Base-by-base conservation (phyloP, 2,113 vertebrate species). In the Gasterosteus aculeatus region DNA sequence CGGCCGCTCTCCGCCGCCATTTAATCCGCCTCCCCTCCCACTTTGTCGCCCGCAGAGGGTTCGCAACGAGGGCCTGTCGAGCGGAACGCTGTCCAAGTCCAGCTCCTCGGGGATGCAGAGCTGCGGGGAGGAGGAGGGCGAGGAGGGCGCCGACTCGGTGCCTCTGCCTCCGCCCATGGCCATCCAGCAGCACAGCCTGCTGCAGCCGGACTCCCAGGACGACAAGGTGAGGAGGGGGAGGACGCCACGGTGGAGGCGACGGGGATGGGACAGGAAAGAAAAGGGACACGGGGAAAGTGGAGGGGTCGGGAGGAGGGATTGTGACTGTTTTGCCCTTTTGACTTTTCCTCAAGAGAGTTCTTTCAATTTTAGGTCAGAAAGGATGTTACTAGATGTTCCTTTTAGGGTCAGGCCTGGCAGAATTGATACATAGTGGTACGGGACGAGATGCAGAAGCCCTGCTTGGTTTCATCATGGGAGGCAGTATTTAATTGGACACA, bases 21-120 rank as follows among this genome's bases (percentile, higher is more conserved):
- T 38, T 38, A 38, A 38, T 6, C 6, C 35, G 5, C 35, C 35
- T 6, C 6, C 35, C 35, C 3, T 1, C 33, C 11, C 3, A 3
- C 4, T 46, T 18, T 10, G 1, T 0, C 7, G 0, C 61, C 26
- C 49, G 69, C 95, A 99, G 98, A 95, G 98, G 78, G 97, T 97
- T 79, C 94, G 98, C 53, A 98, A 98, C 0, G 98, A 99, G 85
- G 98, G 97, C 5, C 93, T 99, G 69, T 99, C 98, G 82, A 99
- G 98, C 10, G 98, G 98, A 57, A 99, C 98, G 0, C 93, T 99
- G 41, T 99, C 98, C 54, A 99, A 99, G 81, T 99, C 98, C 16
- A 99, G 97, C 3, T 99, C 98, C 0, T 99, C 98, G 0, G 98
- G 98, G 69, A 99, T 99, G 98, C 98, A 99, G 93, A 99, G 98